A percentile compares a stretch with the other conserved stretches of the same genome.
These are phyloP conservation scores for Mesorhabditis spiculigera DNA, from an alignment of 2,888 invertebrate genomes.

Conservation along the genomic window DNA sequence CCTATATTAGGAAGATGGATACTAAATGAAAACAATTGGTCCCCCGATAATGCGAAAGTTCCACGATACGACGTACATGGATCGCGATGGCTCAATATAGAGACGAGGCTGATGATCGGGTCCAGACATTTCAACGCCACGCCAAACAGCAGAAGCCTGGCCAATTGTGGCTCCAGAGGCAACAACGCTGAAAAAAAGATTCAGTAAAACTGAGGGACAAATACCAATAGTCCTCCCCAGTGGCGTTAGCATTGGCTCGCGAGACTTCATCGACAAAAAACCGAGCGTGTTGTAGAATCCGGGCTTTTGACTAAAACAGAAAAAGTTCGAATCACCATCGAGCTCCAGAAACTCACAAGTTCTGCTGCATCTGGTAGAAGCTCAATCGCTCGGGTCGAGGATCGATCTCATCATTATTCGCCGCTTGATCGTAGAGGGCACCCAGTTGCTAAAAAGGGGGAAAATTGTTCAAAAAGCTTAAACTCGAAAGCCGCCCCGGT, in stretches of 20 bases:
- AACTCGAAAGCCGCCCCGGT: too few relatives aligned
- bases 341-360: neutral
- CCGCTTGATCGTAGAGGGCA: slow-evolving; percentile 36
- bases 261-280: neutral
- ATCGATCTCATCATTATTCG: slow-evolving; percentile 11
- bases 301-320: too few relatives aligned
- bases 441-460: slow-evolving; percentile 39
- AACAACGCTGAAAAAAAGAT: slow-evolving; percentile 69
- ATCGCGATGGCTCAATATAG: slow-evolving; percentile 75
- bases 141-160: slow-evolving; percentile 82
- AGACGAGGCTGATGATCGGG: slow-evolving; percentile 84
- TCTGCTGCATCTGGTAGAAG: slow-evolving; percentile 1
- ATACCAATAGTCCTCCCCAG: slow-evolving; percentile 68
- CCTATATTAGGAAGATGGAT: slow-evolving; percentile 13
- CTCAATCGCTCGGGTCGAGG: slow-evolving; percentile 6
- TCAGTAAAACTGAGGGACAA: neutral
- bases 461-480: too few relatives aligned
- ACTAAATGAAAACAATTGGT: neutral
- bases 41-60: neutral
- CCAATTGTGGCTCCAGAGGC: slow-evolving; percentile 81
- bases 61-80: slow-evolving; percentile 62
- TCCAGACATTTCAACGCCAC: slow-evolving; percentile 86
- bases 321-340: neutral
- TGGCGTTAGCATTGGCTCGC: slow-evolving; percentile 47
- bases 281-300: neutral